Evolutionary conservation across 2,113 vertebrate species (phyloP).

Genomic region (Ginglymostoma cirratum): DNA sequence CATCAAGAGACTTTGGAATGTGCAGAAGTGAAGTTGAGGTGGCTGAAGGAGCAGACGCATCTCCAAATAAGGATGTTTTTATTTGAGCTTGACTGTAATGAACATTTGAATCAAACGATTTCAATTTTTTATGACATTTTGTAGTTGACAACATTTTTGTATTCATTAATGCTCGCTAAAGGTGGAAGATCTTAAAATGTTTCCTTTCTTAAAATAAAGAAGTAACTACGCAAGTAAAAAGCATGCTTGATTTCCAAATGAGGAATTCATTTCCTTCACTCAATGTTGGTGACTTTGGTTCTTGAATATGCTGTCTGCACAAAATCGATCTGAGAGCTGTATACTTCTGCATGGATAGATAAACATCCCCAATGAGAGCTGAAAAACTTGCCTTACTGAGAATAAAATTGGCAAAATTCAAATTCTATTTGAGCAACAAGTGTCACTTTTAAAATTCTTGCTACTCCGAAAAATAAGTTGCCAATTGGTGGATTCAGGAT

Average conservation of each 20-base stretch:
- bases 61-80: background rate
- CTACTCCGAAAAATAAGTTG: background rate
- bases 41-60: background rate
- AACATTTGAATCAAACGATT: background rate
- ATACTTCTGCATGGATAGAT: background rate
- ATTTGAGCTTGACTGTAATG: background rate
- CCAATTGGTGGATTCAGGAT: background rate
- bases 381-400: background rate
- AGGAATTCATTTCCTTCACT: background rate
- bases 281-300: too few relatives aligned
- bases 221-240: background rate
- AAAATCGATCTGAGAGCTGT: background rate
- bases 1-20: background rate
- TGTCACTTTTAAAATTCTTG: background rate
- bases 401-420: background rate
- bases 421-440: background rate
- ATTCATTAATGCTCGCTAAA: background rate
- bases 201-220: background rate
- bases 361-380: background rate
- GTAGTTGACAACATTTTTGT: background rate
- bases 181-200: background rate
- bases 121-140: background rate
- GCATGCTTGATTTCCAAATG: background rate
- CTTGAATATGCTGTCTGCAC: too few relatives aligned
- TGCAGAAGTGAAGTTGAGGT: background rate